Conservation (phyloP, 2,113 vertebrate genomes). For the Gavia stellata region DNA sequence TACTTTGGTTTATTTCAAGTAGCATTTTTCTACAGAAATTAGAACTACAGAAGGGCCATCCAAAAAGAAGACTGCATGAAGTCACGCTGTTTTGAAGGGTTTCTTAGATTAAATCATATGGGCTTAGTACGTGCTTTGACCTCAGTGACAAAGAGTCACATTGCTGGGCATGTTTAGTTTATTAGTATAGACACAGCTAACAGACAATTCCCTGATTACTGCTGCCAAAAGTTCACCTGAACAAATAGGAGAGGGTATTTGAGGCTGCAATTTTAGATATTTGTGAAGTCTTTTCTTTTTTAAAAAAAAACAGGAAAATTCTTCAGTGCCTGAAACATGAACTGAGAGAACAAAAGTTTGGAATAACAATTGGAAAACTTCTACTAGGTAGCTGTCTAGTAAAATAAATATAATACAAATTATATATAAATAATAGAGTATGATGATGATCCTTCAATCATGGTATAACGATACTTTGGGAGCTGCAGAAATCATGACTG, state of each 20-base stretch:
- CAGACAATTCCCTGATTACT: background rate
- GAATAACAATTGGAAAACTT: background rate
- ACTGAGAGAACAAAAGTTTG: background rate
- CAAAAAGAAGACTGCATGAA: background rate
- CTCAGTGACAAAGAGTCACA: background rate
- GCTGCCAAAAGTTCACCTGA: background rate
- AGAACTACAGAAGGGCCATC: background rate
- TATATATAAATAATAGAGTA: background rate
- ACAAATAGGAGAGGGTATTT: background rate
- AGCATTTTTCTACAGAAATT: background rate
- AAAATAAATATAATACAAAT: background rate
- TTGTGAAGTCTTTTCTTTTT: background rate
- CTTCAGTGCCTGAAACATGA: background rate
- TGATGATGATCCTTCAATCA: background rate
- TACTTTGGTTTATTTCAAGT: background rate
- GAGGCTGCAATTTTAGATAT: background rate
- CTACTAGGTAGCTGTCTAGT: background rate
- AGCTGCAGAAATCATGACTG: background rate
- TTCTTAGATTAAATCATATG: background rate
- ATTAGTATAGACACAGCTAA: background rate
- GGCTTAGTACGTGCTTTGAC: background rate
- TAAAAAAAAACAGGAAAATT: background rate
- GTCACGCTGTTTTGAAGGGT: background rate
- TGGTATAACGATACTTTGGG: background rate
- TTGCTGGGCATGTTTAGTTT: background rate